Base-by-base conservation (phyloP, 2,888 invertebrate genomes). In the Orthonychiurus folsomi region DNA sequence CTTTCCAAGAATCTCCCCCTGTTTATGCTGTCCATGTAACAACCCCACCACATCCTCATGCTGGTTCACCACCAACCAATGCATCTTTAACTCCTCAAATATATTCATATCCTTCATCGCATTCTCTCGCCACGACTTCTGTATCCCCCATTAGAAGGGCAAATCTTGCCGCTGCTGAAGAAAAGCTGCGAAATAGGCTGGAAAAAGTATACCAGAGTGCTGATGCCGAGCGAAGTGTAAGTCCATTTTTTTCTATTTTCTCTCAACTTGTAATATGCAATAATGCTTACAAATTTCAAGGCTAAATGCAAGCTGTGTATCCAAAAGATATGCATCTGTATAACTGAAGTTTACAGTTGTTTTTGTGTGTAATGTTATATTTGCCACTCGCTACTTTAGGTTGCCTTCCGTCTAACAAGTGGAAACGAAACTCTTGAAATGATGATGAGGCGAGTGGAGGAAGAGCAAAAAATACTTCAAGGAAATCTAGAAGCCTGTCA, bases 1-100 rank as follows among this genome's bases (percentile, higher is more conserved):
- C 90, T 1, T 99, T 99, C 81, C 93, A 95, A 48, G 95, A 97
- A 69, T 83, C 88, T 73, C 96, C 96, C 62, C 99, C 99, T 1
- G 95, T 99, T 3, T 92, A 87, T 79, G 83, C 91, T 0, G 87
- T 64, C 52, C 69, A 55, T 50, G 69, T 50, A 63, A 71, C 67
- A 20, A 68, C 70, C 9, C 62, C 66, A 60, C 56, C 65, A 48
- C 65, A 64, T 21, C 67, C 69, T 18, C 61, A n/a, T 52, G 21
- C 52, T 12, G 52, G 20, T 9, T 12, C 9, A 12, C 52, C 52
- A 12, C 24, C 52, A 9, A 23, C 21, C 5, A 23, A 20, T 21
- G 20, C 20, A 5, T 52, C 20, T 20, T 21, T 12, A 12, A 9
- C 5, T 21, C 24, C 20, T 5, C 52, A 52, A 52, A 37, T 37